Evolutionary conservation across 2,113 vertebrate genomes (phyloP), one percentile per base, ranked within the genome.

Genomic region (Gorsachius goisagi): DNA sequence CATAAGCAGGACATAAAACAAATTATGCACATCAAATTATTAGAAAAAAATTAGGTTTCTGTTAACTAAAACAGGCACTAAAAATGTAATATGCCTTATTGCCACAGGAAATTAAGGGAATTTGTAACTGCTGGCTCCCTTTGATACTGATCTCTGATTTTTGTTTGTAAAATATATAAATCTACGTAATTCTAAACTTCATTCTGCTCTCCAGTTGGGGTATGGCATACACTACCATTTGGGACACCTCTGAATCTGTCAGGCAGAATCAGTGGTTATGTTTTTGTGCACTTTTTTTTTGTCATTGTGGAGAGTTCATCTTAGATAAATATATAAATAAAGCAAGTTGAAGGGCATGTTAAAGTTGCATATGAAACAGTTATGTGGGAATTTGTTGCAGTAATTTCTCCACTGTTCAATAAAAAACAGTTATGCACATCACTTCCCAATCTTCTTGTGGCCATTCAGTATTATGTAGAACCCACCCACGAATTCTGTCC

Each of bases 351-450:
- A 97, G 85, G 58, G 41, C 37, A 58, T 6, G 30, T 35, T 92
- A 52, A 87, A 85, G 20, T 94, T 96, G 74, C 33, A 10, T 68
- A 39, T 85, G 59, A 41, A 91, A 71, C 37, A 74, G 88, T 44
- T 92, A 73, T 39, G 8, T 66, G 62, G 63, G 45, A 90, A 95
- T 86, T 87, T 85, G 30, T 74, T 83, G 80, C 33, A 75, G 64
- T 78, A 83, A 41, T 97, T 91, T 95, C 60, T 96, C 41, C 53
- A 16, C 35, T 94, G 64, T 95, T 93, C 95, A 94, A 90, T 91
- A 80, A 88, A 88, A 95, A 97, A 72, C 56, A 94, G 81, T 95
- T 96, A 88, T 5, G 17, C 66, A 82, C 53, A 68, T 96, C 72
- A 58, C 33, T 97, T 96, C 86, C 66, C 27, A 59, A 69, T 90